Evolutionary conservation across 2,113 vertebrate species (phyloP), one percentile per base, ranked within the genome.

Genomic region (Ctenomys sociabilis): DNA sequence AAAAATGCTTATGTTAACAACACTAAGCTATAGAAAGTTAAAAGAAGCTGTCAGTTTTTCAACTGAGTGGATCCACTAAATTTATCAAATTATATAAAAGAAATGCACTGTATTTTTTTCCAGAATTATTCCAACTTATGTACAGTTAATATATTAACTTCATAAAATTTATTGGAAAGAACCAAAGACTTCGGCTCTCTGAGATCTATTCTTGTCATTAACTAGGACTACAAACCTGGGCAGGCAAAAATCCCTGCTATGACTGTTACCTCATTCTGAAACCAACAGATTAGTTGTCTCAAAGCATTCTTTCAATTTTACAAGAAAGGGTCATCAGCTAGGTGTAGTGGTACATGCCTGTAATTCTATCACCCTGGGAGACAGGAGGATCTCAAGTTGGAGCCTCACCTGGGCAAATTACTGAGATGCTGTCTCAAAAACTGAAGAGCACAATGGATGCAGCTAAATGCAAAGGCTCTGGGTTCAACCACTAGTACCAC

Each of bases 61-160:
- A 66, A 91, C 64, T 93, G 85, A 86, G 4, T 85, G 32, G 30
- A 66, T 86, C 19, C 45, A 43, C 32, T 68, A 91, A 84, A 7
- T 73, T 57, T 78, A 93, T 10, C 57, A 93, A 72, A 66, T 64
- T 95, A 68, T 63, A 13, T 86, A 94, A 92, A 92, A 70, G 13
- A 43, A 63, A 3, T 19, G 45, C n/a, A 49, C 49, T 22, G 5
- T 12, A 43, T 57, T 83, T 87, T 89, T 86, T 37, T 49, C 32
- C 64, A 68, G n/a, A 97, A 81, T 64, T 59, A 86, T 19, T 89
- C 32, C 28, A 84, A 88, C 1, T 68, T 85, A 35, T 45, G 64
- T 95, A 78, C 43, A 90, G 5, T 78, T 93, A 66, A 30, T 64
- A 35, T 54, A 16, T 24, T 28, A 75, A 68, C 4, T 52, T 94